Evolutionary conservation across 2,888 invertebrate genomes (phyloP), one percentile per base, ranked within the genome.

Genomic region (Melanargia galathea): DNA sequence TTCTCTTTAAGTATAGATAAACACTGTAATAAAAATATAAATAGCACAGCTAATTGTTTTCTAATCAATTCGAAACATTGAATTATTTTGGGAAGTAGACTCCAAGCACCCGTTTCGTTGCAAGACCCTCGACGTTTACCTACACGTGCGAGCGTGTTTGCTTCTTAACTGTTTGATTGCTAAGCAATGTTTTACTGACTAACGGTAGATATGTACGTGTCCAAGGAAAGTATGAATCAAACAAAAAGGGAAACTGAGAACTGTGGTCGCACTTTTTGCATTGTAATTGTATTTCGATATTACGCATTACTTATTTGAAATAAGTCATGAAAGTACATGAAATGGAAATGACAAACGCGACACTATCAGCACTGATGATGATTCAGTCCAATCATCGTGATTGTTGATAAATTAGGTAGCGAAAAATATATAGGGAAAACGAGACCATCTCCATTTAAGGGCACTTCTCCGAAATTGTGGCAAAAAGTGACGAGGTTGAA

Each of bases 151-250:
- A 8, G 8, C 8, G 8, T 30, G 3, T 30, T 30, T 30, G 18
- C 45, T 45, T 10, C 48, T 7, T n/a, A 22, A 33, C 51, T 51
- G 52, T 35, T 33, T 20, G 18, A 13, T 52, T 35, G 35, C 20
- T 52, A 20, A 20, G 0, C 20, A 13, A 13, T 20, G 35, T 6
- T 3, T 30, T 6, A 35, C 33, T 52, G 35, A 52, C 46, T 58
- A 58, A 66, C 57, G 40, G 26, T 61, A 51, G 18, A 52, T 57
- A 51, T n/a, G n/a, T n/a, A 46, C 49, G 58, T 60, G 43, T 33
- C 49, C 26, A 60, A 33, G 20, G 38, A 33, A 60, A 60, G 35
- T 20, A 40, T 43, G 48, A 58, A 35, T n/a, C 46, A 48, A 48
- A 26, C 35, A 58, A 58, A 26, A 58, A 46, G 16, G 24, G 24